Base-by-base conservation (phyloP, 64 coral and sea anemone species). In the Montipora cactus region DNA sequence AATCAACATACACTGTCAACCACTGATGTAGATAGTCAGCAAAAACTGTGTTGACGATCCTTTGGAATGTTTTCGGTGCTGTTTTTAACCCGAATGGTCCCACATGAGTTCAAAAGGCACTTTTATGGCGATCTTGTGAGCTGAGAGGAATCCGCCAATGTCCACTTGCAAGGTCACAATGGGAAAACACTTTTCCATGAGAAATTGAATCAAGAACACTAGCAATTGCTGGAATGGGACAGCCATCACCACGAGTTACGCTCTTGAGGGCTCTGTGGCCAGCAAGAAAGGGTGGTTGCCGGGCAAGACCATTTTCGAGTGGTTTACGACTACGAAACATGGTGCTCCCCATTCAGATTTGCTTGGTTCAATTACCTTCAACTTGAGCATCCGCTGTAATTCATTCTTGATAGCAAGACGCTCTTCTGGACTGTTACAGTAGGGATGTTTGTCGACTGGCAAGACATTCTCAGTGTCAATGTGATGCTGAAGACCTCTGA, bases 331-430 rank as follows among this genome's bases (percentile, higher is more conserved):
- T 19, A 89, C 64, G 50, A 88, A 79, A 49, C 92, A 88, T 11
- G 84, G 84, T 13, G 84, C 55, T 74, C 92, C 92, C 84, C 92
- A 93, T 88, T 93, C 76, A 53, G 92, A 88, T 49, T 88, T 37
- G 45, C 92, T 93, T 37, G 91, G 80, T 79, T 93, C 50, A 47
- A 93, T 68, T 48, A 87, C 87, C 67, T 93, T 84, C 52, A 88
- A 25, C 76, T 88, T 88, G 4, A 93, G 76, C 84, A 93, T 93
- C 3, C 92, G 75, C 16, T 93, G 55, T 59, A 93, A 87, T 70
- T 93, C 74, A 67, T 93, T 78, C 47, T 50, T 58, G 49, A 93
- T 47, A 79, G 83, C 83, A 67, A 49, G 28, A 5, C 84, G 59
- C 49, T 89, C 78, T 20, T 90, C 50, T 53, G 87, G 93, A 77